A percentile compares a stretch with the other conserved stretches of the same genome.
Evolutionary conservation across 2,888 invertebrate genomes (phyloP).

Genomic region (Linnaemya tessellans): DNA sequence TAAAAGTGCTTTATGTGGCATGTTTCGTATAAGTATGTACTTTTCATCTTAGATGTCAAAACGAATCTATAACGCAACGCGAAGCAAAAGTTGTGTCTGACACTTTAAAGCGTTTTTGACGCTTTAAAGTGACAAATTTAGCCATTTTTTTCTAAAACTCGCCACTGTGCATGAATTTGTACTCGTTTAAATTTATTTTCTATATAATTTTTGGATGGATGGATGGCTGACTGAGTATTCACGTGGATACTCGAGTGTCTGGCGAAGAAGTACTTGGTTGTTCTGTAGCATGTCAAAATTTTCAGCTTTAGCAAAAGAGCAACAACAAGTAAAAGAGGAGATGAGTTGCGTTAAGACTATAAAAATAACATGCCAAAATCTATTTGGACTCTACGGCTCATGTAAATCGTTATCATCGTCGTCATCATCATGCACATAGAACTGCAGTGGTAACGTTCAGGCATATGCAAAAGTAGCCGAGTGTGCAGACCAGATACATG

Average conservation of each 20-base stretch:
- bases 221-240: constrained; percentile 57
- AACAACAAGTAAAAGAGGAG: not conserved
- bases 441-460: constrained; percentile 5
- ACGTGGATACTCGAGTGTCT: constrained; percentile 69
- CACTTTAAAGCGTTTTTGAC: too few relatives aligned
- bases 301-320: constrained; percentile 8
- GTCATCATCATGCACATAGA: constrained; percentile 39
- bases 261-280: constrained; percentile 59
- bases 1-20: too few relatives aligned
- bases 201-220: constrained; percentile 63
- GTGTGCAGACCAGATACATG: not conserved
- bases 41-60: too few relatives aligned
- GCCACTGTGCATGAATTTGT: constrained; percentile 52
- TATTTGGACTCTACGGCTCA: constrained; percentile 65
- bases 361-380: constrained; percentile 62
- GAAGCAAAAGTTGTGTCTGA: too few relatives aligned
- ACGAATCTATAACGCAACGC: too few relatives aligned
- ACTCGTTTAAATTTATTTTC: constrained; percentile 54
- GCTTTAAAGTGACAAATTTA: too few relatives aligned
- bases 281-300: constrained; percentile 61
- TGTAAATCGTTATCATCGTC: constrained; percentile 65
- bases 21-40: too few relatives aligned
- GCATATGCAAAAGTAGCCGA: constrained; percentile 4
- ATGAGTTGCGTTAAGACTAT: constrained; percentile 49
- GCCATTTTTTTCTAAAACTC: not conserved